These are phyloP conservation scores for Sipha flava DNA, from an alignment of 1,140 invertebrate genomes.

Conservation along the genomic window DNA sequence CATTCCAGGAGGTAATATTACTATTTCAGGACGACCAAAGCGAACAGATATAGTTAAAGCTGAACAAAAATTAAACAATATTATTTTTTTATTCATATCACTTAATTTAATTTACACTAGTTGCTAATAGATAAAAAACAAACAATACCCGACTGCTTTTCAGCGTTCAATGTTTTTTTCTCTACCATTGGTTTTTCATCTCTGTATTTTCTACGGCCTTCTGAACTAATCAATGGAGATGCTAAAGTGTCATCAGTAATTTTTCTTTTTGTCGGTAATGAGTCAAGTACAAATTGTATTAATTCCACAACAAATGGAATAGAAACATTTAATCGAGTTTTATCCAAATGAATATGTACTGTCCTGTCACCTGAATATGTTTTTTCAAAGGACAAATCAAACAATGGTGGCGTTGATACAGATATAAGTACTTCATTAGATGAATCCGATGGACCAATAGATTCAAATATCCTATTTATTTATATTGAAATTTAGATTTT, in stretches of 20 bases:
- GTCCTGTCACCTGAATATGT: constrained; percentile 55
- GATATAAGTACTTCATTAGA: constrained; percentile 48
- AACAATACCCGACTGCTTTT: constrained; percentile 12
- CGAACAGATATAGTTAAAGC: constrained; percentile 60
- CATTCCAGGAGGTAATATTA: constrained; percentile 59
- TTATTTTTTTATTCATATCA: not conserved
- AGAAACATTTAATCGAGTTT: constrained; percentile 62
- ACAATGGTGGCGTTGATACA: constrained; percentile 56
- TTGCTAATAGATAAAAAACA: not conserved
- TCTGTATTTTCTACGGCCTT: not conserved
- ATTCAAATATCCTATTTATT: constrained; percentile 13
- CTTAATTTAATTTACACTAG: not conserved
- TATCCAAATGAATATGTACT: constrained; percentile 61
- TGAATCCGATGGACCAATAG: constrained; percentile 31
- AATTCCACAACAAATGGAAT: constrained; percentile 62
- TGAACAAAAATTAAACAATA: constrained; percentile 33
- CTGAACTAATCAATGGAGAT: not conserved
- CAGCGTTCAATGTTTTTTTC: not conserved
- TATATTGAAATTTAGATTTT: too few relatives aligned
- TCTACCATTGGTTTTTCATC: not conserved
- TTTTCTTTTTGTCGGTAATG: constrained; percentile 50
- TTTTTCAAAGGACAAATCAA: constrained; percentile 56
- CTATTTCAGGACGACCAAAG: constrained; percentile 67
- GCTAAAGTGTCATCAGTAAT: constrained; percentile 34
- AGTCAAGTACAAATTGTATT: constrained; percentile 57